Percentiles rank a stretch among this genome's conserved stretches.
These are phyloP conservation scores for Gambusia yucatana DNA, from an alignment of 2,797 vertebrate species.

Conservation along the genomic window DNA sequence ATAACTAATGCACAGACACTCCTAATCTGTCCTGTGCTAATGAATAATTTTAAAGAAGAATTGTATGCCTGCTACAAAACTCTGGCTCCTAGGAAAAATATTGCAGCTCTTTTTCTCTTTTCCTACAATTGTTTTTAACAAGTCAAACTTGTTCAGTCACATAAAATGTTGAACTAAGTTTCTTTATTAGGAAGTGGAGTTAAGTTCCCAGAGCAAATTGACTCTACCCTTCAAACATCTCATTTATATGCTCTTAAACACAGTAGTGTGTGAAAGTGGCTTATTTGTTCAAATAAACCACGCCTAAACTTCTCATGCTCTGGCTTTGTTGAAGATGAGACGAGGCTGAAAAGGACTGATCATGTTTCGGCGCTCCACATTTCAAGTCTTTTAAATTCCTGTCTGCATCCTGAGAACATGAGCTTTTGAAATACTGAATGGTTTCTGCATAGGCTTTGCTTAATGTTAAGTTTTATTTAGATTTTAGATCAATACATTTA, in stretches of 20 bases:
- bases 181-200: background rate
- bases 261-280: background rate
- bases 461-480: background rate
- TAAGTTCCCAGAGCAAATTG: background rate
- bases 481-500: background rate
- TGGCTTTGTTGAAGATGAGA: background rate
- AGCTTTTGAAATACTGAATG: background rate
- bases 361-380: background rate
- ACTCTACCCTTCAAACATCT: background rate
- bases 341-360: background rate
- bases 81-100: background rate
- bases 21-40: background rate
- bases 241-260: background rate
- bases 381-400: background rate
- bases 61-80: background rate
- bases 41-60: background rate
- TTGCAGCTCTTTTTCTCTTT: background rate
- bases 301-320: background rate
- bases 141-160: background rate
- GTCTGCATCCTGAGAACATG: background rate
- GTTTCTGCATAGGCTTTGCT: background rate
- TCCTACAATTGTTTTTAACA: background rate
- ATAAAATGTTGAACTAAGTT: background rate
- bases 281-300: background rate
- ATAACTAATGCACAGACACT: background rate